Base-by-base conservation (phyloP, 1,140 invertebrate genomes). In the Diachasma alloeum region DNA sequence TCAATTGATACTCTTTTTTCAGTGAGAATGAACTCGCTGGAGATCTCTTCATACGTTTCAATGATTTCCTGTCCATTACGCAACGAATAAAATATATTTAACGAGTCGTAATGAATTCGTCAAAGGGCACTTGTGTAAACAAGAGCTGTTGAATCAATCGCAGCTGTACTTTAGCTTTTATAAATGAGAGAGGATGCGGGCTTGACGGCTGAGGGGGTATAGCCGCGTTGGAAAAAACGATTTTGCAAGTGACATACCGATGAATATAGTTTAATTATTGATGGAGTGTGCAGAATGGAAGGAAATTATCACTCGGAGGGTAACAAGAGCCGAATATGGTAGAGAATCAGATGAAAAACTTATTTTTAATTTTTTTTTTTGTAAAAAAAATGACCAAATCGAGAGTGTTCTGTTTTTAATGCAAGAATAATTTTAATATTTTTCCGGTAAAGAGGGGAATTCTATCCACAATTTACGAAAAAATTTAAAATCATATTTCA, bases 171-270 rank as follows among this genome's bases (percentile, higher is more conserved):
- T 69, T 5, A 37, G 17, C 63, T 67, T 5, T 69, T 31, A 15
- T 22, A 72, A 70, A 70, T 42, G 19, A 42, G 17, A 46, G 69
- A 72, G 69, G 69, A 72, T 72, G 69, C 69, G 69, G 69, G 69
- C 69, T 42, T 26, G 69, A 72, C 69, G 24, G 44, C 19, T 42
- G 0, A 4, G 4, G 19, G 63, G 24, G 24, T 70, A n/a, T 10
- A 19, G 4, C 13, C 24, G 37, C 37, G 4, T 69, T 48, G 5
- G 5, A 48, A n/a, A 48, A 15, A 15, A 15, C 13, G 4, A 48
- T 15, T 8, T 48, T 4, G 13, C 4, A 37, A 9, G 36, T 37
- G 9, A 37, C 4, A 37, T 37, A 37, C 4, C 9, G 9, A 5
- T 5, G 4, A 37, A 37, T 37, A 37, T 5, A n/a, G n/a, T n/a